These are phyloP conservation scores for Falco punctatus DNA, from an alignment of 2,113 vertebrate species.

Conservation along the genomic window DNA sequence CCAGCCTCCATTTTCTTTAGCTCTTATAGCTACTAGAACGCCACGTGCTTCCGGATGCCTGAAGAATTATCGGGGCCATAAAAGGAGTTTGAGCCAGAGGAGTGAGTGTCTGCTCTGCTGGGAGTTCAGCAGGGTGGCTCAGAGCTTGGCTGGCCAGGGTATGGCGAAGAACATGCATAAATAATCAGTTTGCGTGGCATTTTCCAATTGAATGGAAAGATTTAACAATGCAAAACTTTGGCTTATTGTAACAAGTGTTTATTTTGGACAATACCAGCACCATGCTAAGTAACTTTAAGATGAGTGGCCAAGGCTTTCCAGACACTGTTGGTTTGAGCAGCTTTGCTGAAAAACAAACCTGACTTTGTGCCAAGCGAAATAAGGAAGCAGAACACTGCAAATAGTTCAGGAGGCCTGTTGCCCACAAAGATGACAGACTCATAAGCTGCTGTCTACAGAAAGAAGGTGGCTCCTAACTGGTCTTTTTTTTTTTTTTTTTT, in stretches of 20 bases:
- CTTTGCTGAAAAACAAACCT: constrained; percentile 55
- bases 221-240: background rate
- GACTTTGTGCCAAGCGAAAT: constrained; percentile 59
- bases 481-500: background rate
- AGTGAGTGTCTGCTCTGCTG: background rate
- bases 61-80: background rate
- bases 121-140: background rate
- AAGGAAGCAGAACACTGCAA: constrained; percentile 50
- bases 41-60: constrained; percentile 9
- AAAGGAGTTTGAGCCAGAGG: background rate
- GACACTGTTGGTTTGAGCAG: constrained; percentile 10
- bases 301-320: constrained; percentile 14
- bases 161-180: background rate
- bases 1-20: background rate
- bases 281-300: background rate
- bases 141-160: background rate
- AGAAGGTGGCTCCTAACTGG: background rate
- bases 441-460: background rate
- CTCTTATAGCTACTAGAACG: background rate
- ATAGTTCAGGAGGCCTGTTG: background rate
- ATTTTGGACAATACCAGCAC: background rate
- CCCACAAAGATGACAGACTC: constrained; percentile 31
- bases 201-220: background rate
- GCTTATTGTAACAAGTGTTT: background rate
- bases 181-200: background rate